phyloP scores from a whole-genome alignment of 2,888 invertebrate species.

The Sesamia inferens region DNA sequence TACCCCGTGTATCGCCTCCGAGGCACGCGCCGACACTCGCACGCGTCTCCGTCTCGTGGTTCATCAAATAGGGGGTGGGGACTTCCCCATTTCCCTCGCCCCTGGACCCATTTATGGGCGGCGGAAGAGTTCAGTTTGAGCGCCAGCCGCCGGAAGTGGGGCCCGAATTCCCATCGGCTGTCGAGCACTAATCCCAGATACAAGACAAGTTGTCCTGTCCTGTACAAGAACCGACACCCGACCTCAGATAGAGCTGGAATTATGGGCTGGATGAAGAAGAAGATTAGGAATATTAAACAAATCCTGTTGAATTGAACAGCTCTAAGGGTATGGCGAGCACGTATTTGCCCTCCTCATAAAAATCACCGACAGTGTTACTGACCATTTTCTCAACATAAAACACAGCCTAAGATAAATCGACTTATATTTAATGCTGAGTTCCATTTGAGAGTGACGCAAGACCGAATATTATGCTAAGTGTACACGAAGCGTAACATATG shows the following conservation, averaged over 20 bases:
- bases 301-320: neutral
- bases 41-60: too few relatives aligned
- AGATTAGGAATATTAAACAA: neutral
- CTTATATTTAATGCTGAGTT: constrained; percentile 73
- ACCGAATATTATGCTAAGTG: constrained; percentile 39
- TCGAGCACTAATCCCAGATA: neutral
- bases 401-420: constrained; percentile 23
- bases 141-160: too few relatives aligned
- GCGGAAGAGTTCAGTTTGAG: too few relatives aligned
- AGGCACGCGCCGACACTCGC: too few relatives aligned
- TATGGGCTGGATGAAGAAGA: neutral
- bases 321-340: neutral
- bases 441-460: constrained; percentile 34
- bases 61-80: too few relatives aligned
- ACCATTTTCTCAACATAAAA: neutral
- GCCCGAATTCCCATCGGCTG: too few relatives aligned
- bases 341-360: neutral
- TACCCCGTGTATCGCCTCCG: too few relatives aligned
- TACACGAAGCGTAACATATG: constrained; percentile 45
- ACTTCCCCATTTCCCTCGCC: too few relatives aligned
- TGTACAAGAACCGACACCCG: neutral
- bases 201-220: neutral
- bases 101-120: too few relatives aligned
- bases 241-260: neutral
- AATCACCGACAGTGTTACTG: neutral